A percentile compares a stretch with the other conserved stretches of the same genome.
phyloP scores from a whole-genome alignment of 2,797 vertebrate species.

The Galaxias olidus region DNA sequence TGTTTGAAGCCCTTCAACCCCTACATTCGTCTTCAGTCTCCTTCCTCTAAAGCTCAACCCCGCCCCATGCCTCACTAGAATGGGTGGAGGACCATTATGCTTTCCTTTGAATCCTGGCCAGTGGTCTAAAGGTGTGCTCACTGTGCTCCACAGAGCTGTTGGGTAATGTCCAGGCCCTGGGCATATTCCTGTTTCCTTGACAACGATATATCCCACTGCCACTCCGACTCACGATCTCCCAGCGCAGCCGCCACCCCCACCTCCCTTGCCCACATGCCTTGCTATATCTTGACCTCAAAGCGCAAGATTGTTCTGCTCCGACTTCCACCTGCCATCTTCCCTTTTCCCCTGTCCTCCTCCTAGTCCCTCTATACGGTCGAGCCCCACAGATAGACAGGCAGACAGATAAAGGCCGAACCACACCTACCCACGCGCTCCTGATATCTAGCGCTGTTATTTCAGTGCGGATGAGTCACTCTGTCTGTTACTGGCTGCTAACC shows the following conservation, averaged over 20 bases:
- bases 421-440: constrained; percentile 50
- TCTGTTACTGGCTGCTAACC: constrained; percentile 56
- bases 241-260: constrained; percentile 19
- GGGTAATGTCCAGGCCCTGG: constrained; percentile 48
- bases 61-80: constrained; percentile 22
- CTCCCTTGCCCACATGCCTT: constrained; percentile 22
- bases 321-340: constrained; percentile 65
- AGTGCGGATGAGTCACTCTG: constrained; percentile 64
- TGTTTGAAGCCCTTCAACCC: constrained; percentile 17
- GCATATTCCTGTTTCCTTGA: constrained; percentile 56
- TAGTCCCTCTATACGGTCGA: constrained; percentile 28
- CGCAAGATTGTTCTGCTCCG: constrained; percentile 65
- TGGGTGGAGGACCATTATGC: constrained; percentile 5
- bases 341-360: constrained; percentile 29
- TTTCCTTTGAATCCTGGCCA: neutral
- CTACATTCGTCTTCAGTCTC: neutral
- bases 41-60: constrained; percentile 4
- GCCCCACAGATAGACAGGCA: constrained; percentile 55
- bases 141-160: constrained; percentile 36
- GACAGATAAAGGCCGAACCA: constrained; percentile 44
- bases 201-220: constrained; percentile 43
- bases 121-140: constrained; percentile 3
- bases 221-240: constrained; percentile 2
- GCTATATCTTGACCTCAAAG: constrained; percentile 54
- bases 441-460: constrained; percentile 62